A percentile compares a stretch with the other conserved stretches of the same genome.
Evolutionary conservation across 2,797 vertebrate species (phyloP).

Genomic region (Hapalemur alaotrensis): DNA sequence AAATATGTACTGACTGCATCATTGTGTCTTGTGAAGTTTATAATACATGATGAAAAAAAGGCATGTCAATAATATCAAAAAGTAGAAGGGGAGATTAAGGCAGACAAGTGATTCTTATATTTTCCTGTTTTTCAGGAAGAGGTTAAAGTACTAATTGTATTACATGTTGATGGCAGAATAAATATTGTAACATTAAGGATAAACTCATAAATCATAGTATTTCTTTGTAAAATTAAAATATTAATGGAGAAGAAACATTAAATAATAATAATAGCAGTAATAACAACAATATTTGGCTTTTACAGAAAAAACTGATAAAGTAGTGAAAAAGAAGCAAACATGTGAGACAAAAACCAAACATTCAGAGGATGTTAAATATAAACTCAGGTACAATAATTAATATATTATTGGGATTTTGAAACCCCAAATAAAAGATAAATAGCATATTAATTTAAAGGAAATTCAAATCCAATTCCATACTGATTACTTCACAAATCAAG

Average conservation of each 20-base stretch:
- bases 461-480: not conserved
- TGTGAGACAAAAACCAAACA: not conserved
- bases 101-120: not conserved
- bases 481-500: not conserved
- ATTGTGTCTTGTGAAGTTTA: not conserved
- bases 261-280: not conserved
- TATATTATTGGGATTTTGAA: not conserved
- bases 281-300: not conserved
- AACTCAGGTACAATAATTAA: not conserved
- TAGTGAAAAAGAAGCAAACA: not conserved
- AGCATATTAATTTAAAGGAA: not conserved
- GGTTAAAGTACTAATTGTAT: not conserved
- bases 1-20: not conserved
- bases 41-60: not conserved
- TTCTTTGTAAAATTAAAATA: not conserved
- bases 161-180: not conserved
- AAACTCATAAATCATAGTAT: not conserved
- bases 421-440: not conserved
- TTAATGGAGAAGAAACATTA: not conserved
- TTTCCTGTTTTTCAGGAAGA: not conserved
- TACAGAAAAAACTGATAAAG: not conserved
- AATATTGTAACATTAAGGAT: not conserved
- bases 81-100: not conserved
- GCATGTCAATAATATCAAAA: not conserved
- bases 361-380: not conserved